Evolutionary conservation across 2,888 invertebrate species (phyloP).

Genomic region (Nesidiocoris tenuis): DNA sequence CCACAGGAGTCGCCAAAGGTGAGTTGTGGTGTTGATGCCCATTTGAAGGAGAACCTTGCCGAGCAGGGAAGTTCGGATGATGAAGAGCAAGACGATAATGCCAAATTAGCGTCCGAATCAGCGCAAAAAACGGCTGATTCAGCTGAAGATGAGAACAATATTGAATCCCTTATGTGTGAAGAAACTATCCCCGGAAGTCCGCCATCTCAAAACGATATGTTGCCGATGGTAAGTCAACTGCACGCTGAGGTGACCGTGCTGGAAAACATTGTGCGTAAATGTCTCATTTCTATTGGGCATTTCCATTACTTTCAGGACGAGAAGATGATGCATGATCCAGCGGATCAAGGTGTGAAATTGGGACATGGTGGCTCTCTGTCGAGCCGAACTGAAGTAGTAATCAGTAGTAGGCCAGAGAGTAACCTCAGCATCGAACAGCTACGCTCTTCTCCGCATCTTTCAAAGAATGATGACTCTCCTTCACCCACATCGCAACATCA

Average conservation of each 20-base stretch:
- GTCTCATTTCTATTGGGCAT: not conserved
- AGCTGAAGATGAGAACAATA: constrained; percentile 37
- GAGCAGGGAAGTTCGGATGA: not conserved
- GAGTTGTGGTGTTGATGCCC: not conserved
- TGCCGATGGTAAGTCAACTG: not conserved
- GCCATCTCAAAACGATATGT: constrained; percentile 61
- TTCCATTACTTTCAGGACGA: not conserved
- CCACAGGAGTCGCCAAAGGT: not conserved
- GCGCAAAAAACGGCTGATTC: not conserved
- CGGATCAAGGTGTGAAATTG: not conserved
- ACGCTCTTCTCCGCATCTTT: not conserved
- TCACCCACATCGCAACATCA: not conserved
- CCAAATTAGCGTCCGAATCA: not conserved
- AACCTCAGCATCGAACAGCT: not conserved
- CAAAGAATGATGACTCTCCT: not conserved
- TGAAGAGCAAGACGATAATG: constrained; percentile 33
- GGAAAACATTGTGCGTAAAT: too few species aligned
- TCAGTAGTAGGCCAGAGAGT: not conserved
- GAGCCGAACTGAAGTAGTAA: not conserved
- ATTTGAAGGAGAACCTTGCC: not conserved
- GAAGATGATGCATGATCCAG: not conserved
- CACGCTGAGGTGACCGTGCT: too few species aligned
- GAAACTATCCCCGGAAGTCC: constrained; percentile 90
- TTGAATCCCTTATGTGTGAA: constrained; percentile 69
- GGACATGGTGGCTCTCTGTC: not conserved